Evolutionary conservation across 2,113 vertebrate species (phyloP), one percentile per base, ranked within the genome.

Genomic region (Brachionichthys hirsutus): DNA sequence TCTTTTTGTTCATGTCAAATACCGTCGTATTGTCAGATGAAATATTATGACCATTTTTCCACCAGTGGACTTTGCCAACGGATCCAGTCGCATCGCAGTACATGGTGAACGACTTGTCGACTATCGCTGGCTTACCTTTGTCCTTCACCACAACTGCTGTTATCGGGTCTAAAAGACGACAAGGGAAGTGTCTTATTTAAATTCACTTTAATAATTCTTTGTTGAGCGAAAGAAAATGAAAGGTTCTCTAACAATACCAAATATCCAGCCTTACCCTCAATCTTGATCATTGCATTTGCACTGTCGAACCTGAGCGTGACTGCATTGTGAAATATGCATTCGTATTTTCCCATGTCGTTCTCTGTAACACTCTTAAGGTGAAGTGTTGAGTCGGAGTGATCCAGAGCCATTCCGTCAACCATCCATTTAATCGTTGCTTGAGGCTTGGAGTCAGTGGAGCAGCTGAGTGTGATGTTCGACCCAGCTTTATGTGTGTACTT

Each of bases 371-470:
- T 74, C 17, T 40, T 1, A n/a, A 92, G 63, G 0, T 68, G n/a
- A 16, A 89, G 67, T 3, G 30, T 6, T 34, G 50, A 5, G 3
- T 22, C 54, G 24, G 0, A n/a, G 2, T 53, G 9, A 57, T 87
- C 67, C 3, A 87, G 50, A 15, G 14, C 2, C 2, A 3, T 0
- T 15, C 36, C 54, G 14, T 90, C 15, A 40, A 84, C 1, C 66
- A 70, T 67, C 91, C 91, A 92, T 14, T 52, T 30, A 52, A 84
- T 59, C 9, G 9, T 30, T 2, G 84, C 84, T 43, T 71, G 0
- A 9, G 91, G 91, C 3, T 10, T 84, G 61, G 90, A 91, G 12
- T 67, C 59, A 0, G 79, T 64, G 2, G 75, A 80, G 71, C 91
- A 92, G 0, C 66, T 66, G 47, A 92, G 46, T 3, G 40, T 80